A percentile compares a stretch with the other conserved stretches of the same genome.
Conservation (phyloP, 2,888 invertebrate genomes). For the Lissocephala sabroskyi region DNA sequence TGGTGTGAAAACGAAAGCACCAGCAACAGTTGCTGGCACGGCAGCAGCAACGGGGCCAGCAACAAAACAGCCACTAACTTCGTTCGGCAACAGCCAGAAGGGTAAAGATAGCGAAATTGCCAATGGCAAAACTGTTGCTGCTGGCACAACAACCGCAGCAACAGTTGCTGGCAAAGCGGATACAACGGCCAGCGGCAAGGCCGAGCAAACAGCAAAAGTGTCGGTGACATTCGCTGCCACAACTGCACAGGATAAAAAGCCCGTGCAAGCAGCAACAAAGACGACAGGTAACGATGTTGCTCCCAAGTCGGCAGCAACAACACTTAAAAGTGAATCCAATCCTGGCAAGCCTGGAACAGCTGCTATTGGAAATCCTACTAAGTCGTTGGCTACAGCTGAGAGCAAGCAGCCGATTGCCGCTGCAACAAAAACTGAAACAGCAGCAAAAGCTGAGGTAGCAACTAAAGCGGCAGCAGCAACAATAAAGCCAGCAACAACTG, state of each 20-base stretch:
- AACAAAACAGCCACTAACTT: conserved; percentile 9
- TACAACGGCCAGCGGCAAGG: neutral
- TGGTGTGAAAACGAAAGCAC: neutral
- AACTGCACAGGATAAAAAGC: neutral
- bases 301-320: conserved; percentile 1
- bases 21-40: neutral
- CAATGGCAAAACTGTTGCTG: neutral
- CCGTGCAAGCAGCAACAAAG: conserved; percentile 9
- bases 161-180: conserved; percentile 1
- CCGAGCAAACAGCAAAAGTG: conserved; percentile 2
- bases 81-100: neutral
- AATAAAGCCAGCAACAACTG: neutral
- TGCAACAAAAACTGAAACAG: neutral
- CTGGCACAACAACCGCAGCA: neutral
- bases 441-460: conserved; percentile 9
- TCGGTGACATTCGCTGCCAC: conserved; percentile 11
- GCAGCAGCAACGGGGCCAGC: conserved; percentile 4
- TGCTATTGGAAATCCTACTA: neutral
- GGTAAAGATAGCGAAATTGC: neutral
- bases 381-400: neutral
- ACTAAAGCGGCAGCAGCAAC: neutral
- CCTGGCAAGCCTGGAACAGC: too few relatives aligned
- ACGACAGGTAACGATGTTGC: conserved; percentile 1
- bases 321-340: conserved; percentile 1
- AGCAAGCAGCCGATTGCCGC: neutral